phyloP scores from a whole-genome alignment of 2,797 vertebrate species.

The Chaetodon trifasciatus region DNA sequence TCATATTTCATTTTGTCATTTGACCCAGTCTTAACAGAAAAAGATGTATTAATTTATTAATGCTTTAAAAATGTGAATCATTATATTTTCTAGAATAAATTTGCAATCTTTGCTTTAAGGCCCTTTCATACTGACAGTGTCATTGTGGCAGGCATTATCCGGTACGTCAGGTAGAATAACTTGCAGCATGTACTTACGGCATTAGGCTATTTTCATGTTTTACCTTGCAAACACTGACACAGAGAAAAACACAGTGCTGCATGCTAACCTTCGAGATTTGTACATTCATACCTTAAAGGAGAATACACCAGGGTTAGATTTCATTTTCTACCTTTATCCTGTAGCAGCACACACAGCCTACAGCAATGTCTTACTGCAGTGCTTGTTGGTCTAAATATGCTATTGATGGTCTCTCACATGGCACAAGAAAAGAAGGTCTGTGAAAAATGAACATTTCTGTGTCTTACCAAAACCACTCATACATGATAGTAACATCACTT shows the following conservation, averaged over 20 bases:
- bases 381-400: background rate
- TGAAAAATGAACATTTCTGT: background rate
- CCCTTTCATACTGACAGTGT: too few relatives aligned
- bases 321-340: background rate
- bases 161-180: too few relatives aligned
- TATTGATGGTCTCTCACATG: too few relatives aligned
- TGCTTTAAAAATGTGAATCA: too few relatives aligned
- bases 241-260: background rate
- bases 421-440: background rate
- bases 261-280: background rate
- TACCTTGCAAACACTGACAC: too few relatives aligned
- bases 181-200: too few relatives aligned
- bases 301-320: background rate
- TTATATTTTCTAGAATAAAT: too few relatives aligned
- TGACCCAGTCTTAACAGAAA: background rate
- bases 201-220: background rate
- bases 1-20: background rate
- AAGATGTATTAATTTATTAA: background rate
- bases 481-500: background rate
- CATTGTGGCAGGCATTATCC: too few relatives aligned
- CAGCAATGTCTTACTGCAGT: background rate
- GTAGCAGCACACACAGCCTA: background rate
- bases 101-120: too few relatives aligned
- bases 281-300: background rate
- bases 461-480: background rate